These are phyloP conservation scores for Pachydiplax longipennis DNA, from an alignment of 2,888 invertebrate genomes.

Conservation along the genomic window DNA sequence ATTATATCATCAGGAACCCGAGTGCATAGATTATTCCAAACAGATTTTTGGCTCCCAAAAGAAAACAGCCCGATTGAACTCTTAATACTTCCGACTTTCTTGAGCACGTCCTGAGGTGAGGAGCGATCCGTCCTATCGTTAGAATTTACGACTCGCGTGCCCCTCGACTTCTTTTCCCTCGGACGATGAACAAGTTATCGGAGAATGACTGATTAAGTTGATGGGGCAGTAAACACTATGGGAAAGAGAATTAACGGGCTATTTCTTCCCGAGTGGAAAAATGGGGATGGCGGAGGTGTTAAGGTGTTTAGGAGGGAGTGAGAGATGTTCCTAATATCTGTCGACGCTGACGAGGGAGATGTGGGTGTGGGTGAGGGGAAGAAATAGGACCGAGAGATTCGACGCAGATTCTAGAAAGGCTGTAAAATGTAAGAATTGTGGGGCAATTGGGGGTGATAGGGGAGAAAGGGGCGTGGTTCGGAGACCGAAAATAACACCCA, in stretches of 20 bases:
- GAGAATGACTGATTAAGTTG: neutral
- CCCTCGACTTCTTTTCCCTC: neutral
- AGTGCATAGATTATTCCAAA: neutral
- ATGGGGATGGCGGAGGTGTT: neutral
- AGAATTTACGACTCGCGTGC: neutral
- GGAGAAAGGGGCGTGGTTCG: neutral
- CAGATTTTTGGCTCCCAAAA: neutral
- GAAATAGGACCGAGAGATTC: neutral
- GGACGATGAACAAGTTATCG: neutral
- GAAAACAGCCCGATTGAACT: neutral
- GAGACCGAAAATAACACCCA: neutral
- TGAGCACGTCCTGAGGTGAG: neutral
- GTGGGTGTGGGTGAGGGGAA: neutral
- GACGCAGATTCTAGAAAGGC: conserved; percentile 12
- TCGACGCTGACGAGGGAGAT: neutral
- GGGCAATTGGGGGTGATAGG: neutral
- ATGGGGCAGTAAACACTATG: neutral
- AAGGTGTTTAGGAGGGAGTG: neutral
- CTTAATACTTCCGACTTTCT: neutral
- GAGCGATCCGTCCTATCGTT: neutral
- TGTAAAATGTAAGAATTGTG: conserved; percentile 36
- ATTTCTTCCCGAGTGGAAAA: neutral
- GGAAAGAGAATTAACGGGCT: neutral
- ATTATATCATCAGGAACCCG: neutral
- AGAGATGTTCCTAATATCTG: neutral